phyloP scores from a whole-genome alignment of 1,140 invertebrate species.

The Zaprionus africanus region DNA sequence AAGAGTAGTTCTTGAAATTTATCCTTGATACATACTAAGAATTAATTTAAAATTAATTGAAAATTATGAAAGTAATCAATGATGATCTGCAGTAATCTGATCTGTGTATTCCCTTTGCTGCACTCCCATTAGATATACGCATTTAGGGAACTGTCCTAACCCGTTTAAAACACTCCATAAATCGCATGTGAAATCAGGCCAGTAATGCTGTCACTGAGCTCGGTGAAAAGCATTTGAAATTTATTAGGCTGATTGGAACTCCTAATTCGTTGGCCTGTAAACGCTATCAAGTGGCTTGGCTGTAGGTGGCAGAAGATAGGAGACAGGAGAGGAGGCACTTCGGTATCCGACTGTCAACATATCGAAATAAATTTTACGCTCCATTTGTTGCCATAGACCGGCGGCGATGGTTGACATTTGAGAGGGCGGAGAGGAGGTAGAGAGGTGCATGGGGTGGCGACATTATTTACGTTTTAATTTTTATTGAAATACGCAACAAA shows the following conservation, averaged over 20 bases:
- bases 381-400: constrained; percentile 43
- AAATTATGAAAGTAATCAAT: no score
- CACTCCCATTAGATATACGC: background rate
- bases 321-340: background rate
- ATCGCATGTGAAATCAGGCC: constrained; percentile 30
- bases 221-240: constrained; percentile 31
- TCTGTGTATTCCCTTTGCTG: background rate
- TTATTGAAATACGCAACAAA: constrained; percentile 63
- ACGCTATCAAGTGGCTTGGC: constrained; percentile 21
- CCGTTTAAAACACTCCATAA: constrained; percentile 17
- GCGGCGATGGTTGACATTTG: background rate
- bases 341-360: constrained; percentile 26
- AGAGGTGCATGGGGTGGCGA: background rate
- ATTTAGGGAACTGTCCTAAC: no score
- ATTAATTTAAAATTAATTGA: no score
- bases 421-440: background rate
- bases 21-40: no score
- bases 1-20: no score
- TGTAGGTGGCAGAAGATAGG: background rate
- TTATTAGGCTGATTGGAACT: constrained; percentile 43
- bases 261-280: constrained; percentile 31
- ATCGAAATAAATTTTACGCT: constrained; percentile 63
- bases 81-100: no score
- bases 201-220: constrained; percentile 13
- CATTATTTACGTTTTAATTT: constrained; percentile 76